Evolutionary conservation across 2,888 invertebrate species (phyloP), one percentile per base, ranked within the genome.

Genomic region (Nebria brevicollis): DNA sequence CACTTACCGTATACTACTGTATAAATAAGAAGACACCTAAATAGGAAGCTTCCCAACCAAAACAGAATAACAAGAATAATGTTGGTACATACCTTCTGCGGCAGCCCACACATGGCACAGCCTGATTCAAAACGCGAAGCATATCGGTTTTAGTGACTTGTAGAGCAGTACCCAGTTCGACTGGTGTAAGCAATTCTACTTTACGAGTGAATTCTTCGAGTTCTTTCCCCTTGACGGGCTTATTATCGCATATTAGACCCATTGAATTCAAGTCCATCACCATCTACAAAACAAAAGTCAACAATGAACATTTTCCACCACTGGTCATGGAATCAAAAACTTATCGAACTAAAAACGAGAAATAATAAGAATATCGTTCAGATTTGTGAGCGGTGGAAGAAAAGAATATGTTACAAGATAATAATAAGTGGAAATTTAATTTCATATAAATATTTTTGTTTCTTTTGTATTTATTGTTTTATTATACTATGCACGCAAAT

Each of bases 41-140:
- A 6, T 1, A 43, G 43, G 43, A 43, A 43, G 10, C 0, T 43
- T 43, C 6, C 10, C 43, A 43, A 43, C 10, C 0, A 43, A 43
- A 43, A 10, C 13, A 54, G 6, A 3, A 6, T 54, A 54, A 7
- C 8, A 54, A 13, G 4, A 54, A 54, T 2, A 34, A 34, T 34
- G 2, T 70, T 34, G 34, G 34, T 34, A 82, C 84, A 85, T 91
- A 96, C 96, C 96, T 96, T 91, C 96, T 92, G 84, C 97, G 92
- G 90, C 98, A 98, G 83, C 98, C 97, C 87, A 98, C 96, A 91
- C 98, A 98, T 84, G 97, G 97, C 87, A 98, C 96, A 89, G 95
- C 94, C 91, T 97, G 96, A 90, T 96, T 94, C 84, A 98, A 91
- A 86, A 97, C 94, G 86, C 94, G 93, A 87, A 96, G 92, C 86